These are phyloP conservation scores for Panulirus ornatus DNA, from an alignment of 1,140 invertebrate species.

Conservation along the genomic window DNA sequence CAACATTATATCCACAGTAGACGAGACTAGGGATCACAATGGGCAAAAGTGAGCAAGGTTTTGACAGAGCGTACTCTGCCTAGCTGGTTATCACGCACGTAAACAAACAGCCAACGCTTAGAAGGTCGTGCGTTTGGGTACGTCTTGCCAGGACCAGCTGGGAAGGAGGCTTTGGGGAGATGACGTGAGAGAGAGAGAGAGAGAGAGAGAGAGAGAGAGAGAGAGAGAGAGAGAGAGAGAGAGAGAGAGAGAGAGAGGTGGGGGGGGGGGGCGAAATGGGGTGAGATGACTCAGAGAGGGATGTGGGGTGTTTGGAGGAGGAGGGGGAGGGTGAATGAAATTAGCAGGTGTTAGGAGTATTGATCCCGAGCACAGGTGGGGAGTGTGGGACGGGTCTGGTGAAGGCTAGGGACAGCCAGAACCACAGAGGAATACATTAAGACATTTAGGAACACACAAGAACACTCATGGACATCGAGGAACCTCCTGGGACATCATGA, in stretches of 20 bases:
- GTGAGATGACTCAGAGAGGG: slow-evolving; percentile 17
- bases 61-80: too few relatives aligned
- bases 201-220: slow-evolving; percentile 44
- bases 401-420: not conserved
- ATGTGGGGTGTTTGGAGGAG: slow-evolving; percentile 14
- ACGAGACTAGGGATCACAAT: too few relatives aligned
- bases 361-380: slow-evolving; percentile 7
- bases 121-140: too few relatives aligned
- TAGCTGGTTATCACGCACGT: too few relatives aligned
- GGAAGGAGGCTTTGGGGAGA: not conserved
- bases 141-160: too few relatives aligned
- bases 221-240: slow-evolving; percentile 28
- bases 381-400: not conserved
- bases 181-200: not conserved
- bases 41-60: too few relatives aligned
- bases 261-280: not conserved
- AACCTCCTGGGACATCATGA: not conserved
- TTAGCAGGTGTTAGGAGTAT: slow-evolving; percentile 15
- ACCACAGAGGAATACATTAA: not conserved
- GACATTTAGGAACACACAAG: not conserved
- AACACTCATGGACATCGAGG: not conserved
- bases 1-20: too few relatives aligned
- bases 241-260: too few relatives aligned
- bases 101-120: too few relatives aligned
- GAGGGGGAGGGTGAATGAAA: not conserved